Base-by-base conservation (phyloP, 2,888 invertebrate species). In the Philonicus albiceps region DNA sequence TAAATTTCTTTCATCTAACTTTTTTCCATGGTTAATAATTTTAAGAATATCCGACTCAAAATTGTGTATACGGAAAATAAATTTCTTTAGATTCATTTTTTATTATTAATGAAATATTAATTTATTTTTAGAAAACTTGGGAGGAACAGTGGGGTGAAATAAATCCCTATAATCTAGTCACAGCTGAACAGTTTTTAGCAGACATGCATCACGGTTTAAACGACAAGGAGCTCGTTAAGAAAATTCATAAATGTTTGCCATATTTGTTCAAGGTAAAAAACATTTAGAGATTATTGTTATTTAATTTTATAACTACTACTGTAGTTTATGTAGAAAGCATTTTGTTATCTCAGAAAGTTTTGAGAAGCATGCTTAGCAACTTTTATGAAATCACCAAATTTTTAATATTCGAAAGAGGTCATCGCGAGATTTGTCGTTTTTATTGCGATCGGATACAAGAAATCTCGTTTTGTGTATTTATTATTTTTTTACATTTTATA, bases 151-250 rank as follows among this genome's bases (percentile, higher is more conserved):
- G 96, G 95, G 97, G 97, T 4, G 96, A 95, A 89, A 94, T 96
- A 43, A 95, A 95, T 89, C 96, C 96, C 0, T 97, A 97, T 92
- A 96, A 97, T 93, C 93, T 95, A 90, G 95, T 97, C 6, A 96
- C 96, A 0, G 95, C 96, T 73, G 96, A 97, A 91, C 96, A 96
- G 91, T 97, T 97, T 90, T 91, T 97, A 27, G 95, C 95, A 88
- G 96, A 96, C 91, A 96, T 97, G 95, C 95, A 96, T 88, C 96
- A 96, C 91, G 95, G 96, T 80, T 93, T 97, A 55, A 96, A 96
- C 89, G 96, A 97, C 90, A 94, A 95, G 90, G 93, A 95, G 73
- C 93, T 96, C 86, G 95, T 95, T 91, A 95, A 95, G 91, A 95
- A 95, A 90, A 95, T 95, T 6, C 96, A 96, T 89, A 93, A 94